Conservation (phyloP, 2,888 invertebrate species). For the Hemistola chrysoprasaria region DNA sequence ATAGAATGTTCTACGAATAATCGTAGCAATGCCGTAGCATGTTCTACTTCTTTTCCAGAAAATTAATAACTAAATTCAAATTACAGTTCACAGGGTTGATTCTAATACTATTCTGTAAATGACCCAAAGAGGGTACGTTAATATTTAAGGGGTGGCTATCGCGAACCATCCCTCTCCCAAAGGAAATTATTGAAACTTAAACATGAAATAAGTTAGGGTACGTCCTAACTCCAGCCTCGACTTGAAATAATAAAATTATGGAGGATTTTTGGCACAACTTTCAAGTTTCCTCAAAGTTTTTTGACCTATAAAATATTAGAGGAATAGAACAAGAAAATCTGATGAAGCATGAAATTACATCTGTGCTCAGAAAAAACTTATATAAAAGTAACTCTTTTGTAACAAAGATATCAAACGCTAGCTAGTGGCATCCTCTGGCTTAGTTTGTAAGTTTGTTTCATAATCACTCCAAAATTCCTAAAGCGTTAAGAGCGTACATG, state of each 20-base stretch:
- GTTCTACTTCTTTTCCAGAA: conserved; percentile 1
- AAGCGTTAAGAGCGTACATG: no score
- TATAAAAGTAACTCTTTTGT: no score
- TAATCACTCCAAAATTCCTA: no score
- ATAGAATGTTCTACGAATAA: no score
- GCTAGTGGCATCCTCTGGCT: no score
- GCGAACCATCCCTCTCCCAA: conserved; percentile 61
- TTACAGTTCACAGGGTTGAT: conserved; percentile 22
- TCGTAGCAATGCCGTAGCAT: background rate
- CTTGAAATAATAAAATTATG: conserved; percentile 45
- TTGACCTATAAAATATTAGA: no score
- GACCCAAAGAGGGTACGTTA: conserved; percentile 55
- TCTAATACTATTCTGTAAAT: conserved; percentile 43
- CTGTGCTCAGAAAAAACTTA: no score
- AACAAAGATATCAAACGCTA: no score
- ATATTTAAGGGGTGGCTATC: conserved; percentile 66
- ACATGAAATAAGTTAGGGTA: conserved; percentile 45
- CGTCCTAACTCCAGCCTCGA: conserved; percentile 35
- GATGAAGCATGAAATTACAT: no score
- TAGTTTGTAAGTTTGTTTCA: no score
- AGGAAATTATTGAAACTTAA: conserved; percentile 76
- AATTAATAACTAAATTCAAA: conserved; percentile 18
- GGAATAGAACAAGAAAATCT: no score
- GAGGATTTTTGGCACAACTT: conserved; percentile 8
- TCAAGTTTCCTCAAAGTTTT: no score